Conservation (phyloP, 1,140 invertebrate species). For the Drosophila seguyi region DNA sequence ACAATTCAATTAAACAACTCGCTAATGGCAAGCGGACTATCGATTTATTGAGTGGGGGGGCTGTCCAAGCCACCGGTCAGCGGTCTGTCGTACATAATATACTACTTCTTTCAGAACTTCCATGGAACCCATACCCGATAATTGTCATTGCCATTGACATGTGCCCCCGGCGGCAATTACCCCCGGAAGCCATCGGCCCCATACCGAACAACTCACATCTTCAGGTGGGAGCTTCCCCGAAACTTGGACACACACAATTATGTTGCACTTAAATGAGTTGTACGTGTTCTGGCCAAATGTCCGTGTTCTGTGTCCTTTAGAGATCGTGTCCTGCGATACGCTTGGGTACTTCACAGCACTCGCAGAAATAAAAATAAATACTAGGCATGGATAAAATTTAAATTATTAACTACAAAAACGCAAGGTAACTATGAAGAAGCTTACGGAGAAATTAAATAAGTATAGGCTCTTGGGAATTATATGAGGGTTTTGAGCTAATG, state of each 20-base stretch:
- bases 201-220: constrained; percentile 8
- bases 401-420: not conserved
- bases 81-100: not conserved
- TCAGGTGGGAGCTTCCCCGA: constrained; percentile 45
- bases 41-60: constrained; percentile 61
- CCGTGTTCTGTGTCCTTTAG: constrained; percentile 5
- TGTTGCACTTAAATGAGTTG: constrained; percentile 83
- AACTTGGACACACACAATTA: constrained; percentile 67
- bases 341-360: constrained; percentile 52
- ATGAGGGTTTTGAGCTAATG: too few species aligned
- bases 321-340: constrained; percentile 45
- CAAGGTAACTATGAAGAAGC: not conserved
- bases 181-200: constrained; percentile 1
- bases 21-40: constrained; percentile 70
- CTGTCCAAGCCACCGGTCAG: constrained; percentile 1
- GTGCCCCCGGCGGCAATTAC: constrained; percentile 40
- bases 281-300: constrained; percentile 55
- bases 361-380: not conserved
- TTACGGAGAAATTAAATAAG: too few species aligned
- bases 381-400: too few species aligned
- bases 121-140: constrained; percentile 29
- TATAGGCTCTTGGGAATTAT: too few species aligned
- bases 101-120: constrained; percentile 27
- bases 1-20: constrained; percentile 81
- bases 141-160: constrained; percentile 76